Conservation (phyloP, 1,140 invertebrate species). For the Brachionus asplanchnoidis region DNA sequence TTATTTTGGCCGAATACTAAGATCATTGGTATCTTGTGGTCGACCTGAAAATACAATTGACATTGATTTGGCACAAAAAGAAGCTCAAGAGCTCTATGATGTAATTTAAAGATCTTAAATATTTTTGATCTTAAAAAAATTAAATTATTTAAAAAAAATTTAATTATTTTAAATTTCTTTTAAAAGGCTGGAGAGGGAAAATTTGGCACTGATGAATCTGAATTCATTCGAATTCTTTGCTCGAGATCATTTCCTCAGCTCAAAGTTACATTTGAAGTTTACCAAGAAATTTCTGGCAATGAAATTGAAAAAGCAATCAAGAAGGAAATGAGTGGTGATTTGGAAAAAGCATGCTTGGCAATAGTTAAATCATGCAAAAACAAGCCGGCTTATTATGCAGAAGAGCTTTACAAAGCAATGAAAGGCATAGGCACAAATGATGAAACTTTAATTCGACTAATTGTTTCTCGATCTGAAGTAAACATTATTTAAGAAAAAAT, state of each 20-base stretch:
- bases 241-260: conserved; percentile 67
- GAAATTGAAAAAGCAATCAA: conserved; percentile 22
- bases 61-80: conserved; percentile 45
- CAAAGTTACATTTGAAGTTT: conserved; percentile 65
- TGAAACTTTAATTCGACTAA: conserved; percentile 17
- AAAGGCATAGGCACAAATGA: conserved; percentile 35
- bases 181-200: conserved; percentile 62
- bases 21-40: conserved; percentile 48
- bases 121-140: no score
- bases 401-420: background rate
- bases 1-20: conserved; percentile 53
- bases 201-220: conserved; percentile 68
- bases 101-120: background rate
- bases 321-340: conserved; percentile 38
- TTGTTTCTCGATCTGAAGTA: conserved; percentile 38
- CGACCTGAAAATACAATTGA: conserved; percentile 46
- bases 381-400: conserved; percentile 18
- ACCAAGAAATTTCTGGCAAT: conserved; percentile 61
- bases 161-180: conserved; percentile 26
- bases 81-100: conserved; percentile 47
- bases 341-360: conserved; percentile 33
- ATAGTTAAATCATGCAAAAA: conserved; percentile 12
- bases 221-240: conserved; percentile 67
- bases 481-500: no score
- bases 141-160: no score